A percentile compares a stretch with the other conserved stretches of the same genome.
Conservation (phyloP, 2,797 vertebrate genomes). For the Triplophysa yarkandensis region DNA sequence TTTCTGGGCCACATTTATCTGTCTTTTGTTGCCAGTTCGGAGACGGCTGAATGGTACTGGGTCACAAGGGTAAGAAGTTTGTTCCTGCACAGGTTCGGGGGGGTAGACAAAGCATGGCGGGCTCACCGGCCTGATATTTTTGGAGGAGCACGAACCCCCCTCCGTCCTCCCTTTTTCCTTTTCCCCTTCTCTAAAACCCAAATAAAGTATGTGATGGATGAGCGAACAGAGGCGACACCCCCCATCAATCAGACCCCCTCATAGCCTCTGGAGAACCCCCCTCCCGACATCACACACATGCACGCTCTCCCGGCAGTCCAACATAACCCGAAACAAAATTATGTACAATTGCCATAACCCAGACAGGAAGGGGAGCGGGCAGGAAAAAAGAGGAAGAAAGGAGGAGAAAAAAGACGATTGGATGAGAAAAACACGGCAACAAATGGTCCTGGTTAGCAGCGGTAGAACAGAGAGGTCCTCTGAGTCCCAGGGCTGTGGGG, state of each 20-base stretch:
- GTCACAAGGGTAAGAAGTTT: slow-evolving; percentile 71
- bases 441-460: slow-evolving; percentile 74
- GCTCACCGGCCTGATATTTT: slow-evolving; percentile 73
- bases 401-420: slow-evolving; percentile 54
- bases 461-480: slow-evolving; percentile 66
- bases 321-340: slow-evolving; percentile 58
- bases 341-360: slow-evolving; percentile 62
- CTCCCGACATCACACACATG: slow-evolving; percentile 46
- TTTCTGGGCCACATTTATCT: slow-evolving; percentile 66
- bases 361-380: slow-evolving; percentile 59
- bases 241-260: slow-evolving; percentile 74
- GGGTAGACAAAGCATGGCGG: slow-evolving; percentile 25
- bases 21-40: slow-evolving; percentile 73
- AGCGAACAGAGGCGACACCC: slow-evolving; percentile 75
- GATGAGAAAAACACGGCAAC: slow-evolving; percentile 68
- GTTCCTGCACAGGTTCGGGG: slow-evolving; percentile 68
- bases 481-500: slow-evolving; percentile 50
- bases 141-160: slow-evolving; percentile 67
- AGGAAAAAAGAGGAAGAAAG: slow-evolving; percentile 48
- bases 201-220: slow-evolving; percentile 82
- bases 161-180: slow-evolving; percentile 63
- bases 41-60: slow-evolving; percentile 61
- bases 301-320: slow-evolving; percentile 26
- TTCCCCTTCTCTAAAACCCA: slow-evolving; percentile 76
- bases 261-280: slow-evolving; percentile 63